Evolutionary conservation across 2,797 vertebrate genomes (phyloP), one percentile per base, ranked within the genome.

Genomic region (Chlorospingus flavigularis): DNA sequence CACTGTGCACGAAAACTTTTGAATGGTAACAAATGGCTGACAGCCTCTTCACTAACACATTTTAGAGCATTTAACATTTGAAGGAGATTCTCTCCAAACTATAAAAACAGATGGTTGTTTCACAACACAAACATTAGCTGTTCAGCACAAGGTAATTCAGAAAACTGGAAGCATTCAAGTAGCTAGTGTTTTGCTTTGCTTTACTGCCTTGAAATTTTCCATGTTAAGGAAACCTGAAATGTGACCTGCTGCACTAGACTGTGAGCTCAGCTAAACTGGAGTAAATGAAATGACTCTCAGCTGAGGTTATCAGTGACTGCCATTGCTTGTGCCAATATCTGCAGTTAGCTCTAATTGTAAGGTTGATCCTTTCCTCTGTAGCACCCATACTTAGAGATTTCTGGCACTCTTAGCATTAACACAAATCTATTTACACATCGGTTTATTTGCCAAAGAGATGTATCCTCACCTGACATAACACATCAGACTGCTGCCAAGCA

Each of bases 101-200:
- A 94, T n/a, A 94, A 95, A 97, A 96, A 71, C 86, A 92, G 82
- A 95, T 96, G 95, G 95, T 33, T 85, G 61, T 77, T 94, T 88
- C 86, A 76, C 77, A 96, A 90, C 80, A 89, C 61, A 96, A 96
- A 93, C 61, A 95, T 92, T 71, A 95, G 68, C 61, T 96, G 50
- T 89, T 95, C 92, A 81, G 55, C 80, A 88, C 47, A 94, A 95
- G 94, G 73, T 97, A 95, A 96, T 95, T 96, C 91, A 84, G 73
- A 94, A 90, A 93, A 63, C n/a, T 61, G 65, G 63, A 93, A 94
- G 75, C 53, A 79, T 75, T 95, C 26, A 93, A 96, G 50, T 91
- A 82, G 86, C 23, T 88, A 86, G 40, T 54, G 8, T 31, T 95
- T 88, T 66, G 55, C 51, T 90, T 90, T 87, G 61, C 68, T 92